Base-by-base conservation (phyloP, 2,888 invertebrate genomes). In the Nowickia ferox region DNA sequence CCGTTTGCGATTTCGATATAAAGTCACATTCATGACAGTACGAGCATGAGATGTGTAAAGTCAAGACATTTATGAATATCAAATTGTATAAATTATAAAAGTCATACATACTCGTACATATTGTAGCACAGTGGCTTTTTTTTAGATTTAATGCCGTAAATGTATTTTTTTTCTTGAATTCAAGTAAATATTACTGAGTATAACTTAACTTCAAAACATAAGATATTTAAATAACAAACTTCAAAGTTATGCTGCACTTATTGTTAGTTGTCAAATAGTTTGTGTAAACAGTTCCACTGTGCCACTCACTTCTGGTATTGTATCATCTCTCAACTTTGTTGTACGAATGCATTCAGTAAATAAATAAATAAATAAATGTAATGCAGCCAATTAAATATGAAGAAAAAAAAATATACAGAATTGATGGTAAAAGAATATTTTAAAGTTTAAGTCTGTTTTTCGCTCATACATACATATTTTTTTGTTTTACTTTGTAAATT, bases 1-100 rank as follows among this genome's bases (percentile, higher is more conserved):
- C n/a, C n/a, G 22, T 53, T 55, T 53, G 61, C 30, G 46, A 48
- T 53, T 69, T 66, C 46, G 69, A 57, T 82, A 74, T 55, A 79
- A 72, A 86, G 75, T 83, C 71, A 79, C 83, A 71, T 65, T 79
- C 53, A 69, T 86, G 85, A 75, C 83, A 83, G 79, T 55, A 72
- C 66, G 68, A 59, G 79, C 57, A 72, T 77, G 74, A 82, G 74
- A 82, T 78, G 84, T 85, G 84, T 78, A 81, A 78, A 78, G 77
- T 74, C 59, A 83, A 86, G 86, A 79, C 86, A 86, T 86, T 86
- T 86, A 83, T 86, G 83, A 86, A 86, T 86, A 83, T 83, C 76
- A 86, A 86, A 86, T 86, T 86, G 86, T 83, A 86, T 86, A 86
- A 65, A 83, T 86, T 86, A 80, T 76, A 66, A 55, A 61, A 53